Evolutionary conservation across 2,888 invertebrate genomes (phyloP).

Genomic region (Acanthosoma haemorrhoidale): DNA sequence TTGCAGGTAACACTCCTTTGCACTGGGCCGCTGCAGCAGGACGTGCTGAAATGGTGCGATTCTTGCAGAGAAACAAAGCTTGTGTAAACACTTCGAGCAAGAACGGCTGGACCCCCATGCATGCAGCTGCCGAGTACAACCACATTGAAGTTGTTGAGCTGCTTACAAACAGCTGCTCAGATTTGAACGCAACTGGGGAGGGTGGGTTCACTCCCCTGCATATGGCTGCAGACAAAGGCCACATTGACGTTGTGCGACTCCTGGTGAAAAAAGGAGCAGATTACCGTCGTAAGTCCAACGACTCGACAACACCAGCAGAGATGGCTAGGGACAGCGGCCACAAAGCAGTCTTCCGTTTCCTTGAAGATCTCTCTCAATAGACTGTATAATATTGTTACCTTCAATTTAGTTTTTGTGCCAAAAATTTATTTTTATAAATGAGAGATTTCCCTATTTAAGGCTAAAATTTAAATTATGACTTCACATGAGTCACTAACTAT

Average conservation of each 20-base stretch:
- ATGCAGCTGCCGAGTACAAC: background rate
- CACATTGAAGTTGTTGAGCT: background rate
- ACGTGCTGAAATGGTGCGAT: background rate
- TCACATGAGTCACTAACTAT: too few relatives aligned
- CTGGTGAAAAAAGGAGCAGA: background rate
- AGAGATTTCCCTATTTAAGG: too few relatives aligned
- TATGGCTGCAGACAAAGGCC: background rate
- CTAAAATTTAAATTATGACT: too few relatives aligned
- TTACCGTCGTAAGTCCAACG: background rate
- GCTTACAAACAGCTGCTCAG: background rate
- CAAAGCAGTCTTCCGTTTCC: background rate
- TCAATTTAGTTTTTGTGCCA: too few relatives aligned
- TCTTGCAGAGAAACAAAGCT: background rate
- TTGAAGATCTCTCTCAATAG: too few relatives aligned
- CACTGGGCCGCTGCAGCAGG: background rate
- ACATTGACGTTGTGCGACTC: background rate
- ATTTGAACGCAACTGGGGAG: background rate
- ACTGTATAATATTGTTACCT: too few relatives aligned
- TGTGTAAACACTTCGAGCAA: background rate
- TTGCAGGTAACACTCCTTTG: background rate
- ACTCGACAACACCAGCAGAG: background rate
- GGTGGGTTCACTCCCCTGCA: background rate
- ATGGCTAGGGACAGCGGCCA: constrained; percentile 5
- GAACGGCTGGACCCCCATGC: background rate
- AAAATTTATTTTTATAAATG: too few relatives aligned